Evolutionary conservation across 1,140 invertebrate species (phyloP).

Genomic region (Polypedilum pembai): DNA sequence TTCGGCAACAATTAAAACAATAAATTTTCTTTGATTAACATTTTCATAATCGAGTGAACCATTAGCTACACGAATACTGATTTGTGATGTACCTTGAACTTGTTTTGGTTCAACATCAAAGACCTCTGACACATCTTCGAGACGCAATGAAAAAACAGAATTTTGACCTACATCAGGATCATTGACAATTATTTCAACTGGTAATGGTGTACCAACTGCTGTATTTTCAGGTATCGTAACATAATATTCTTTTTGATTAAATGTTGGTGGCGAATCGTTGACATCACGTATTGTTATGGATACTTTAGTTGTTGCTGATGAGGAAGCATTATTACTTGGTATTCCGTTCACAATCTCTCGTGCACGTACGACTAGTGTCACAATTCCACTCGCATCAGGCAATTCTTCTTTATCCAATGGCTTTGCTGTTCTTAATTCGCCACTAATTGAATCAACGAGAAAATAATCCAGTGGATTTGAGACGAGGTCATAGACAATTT

Average conservation of each 20-base stretch:
- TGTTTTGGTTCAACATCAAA: constrained; percentile 75
- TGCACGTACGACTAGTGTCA: constrained; percentile 64
- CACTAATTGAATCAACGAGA: constrained; percentile 63
- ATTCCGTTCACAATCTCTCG: constrained; percentile 66
- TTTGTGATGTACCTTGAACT: constrained; percentile 69
- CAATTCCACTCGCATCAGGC: constrained; percentile 65
- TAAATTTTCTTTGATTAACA: constrained; percentile 85
- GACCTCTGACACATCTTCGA: constrained; percentile 70
- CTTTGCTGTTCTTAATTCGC: constrained; percentile 73
- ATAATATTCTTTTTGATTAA: constrained; percentile 71
- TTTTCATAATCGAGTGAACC: constrained; percentile 81
- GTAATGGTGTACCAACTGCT: constrained; percentile 69
- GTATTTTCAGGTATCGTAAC: constrained; percentile 77
- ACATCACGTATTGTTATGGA: constrained; percentile 84
- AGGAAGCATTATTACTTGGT: constrained; percentile 57
- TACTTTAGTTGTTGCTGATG: constrained; percentile 59
- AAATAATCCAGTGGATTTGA: constrained; percentile 83
- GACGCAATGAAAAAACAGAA: constrained; percentile 65
- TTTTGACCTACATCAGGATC: constrained; percentile 79
- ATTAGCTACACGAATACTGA: constrained; percentile 73
- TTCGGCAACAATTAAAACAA: constrained; percentile 76
- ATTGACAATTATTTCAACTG: constrained; percentile 75
- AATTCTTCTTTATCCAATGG: constrained; percentile 76
- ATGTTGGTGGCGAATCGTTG: constrained; percentile 85
- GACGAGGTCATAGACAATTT: constrained; percentile 67